Evolutionary conservation across 2,888 invertebrate genomes (phyloP).

Genomic region (Julus scandinavius): DNA sequence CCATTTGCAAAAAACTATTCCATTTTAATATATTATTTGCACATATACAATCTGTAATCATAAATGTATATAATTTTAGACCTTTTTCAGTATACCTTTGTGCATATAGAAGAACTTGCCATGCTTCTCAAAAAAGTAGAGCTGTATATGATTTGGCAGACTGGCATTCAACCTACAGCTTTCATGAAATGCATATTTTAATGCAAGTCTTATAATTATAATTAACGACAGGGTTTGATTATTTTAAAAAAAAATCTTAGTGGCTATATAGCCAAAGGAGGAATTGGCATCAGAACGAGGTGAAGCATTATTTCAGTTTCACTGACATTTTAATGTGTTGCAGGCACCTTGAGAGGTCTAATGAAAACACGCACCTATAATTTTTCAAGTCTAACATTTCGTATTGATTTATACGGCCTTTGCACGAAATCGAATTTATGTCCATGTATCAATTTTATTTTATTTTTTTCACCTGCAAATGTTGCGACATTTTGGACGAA

Average conservation of each 20-base stretch:
- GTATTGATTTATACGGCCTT: neutral
- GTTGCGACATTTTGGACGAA: neutral
- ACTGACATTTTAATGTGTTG: slow-evolving; percentile 21
- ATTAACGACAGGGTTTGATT: neutral
- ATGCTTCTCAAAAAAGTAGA: too few species aligned
- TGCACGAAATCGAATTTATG: neutral
- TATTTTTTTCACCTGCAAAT: neutral
- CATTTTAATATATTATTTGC: too few species aligned
- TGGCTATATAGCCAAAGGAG: neutral
- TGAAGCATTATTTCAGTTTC: neutral
- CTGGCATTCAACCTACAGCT: neutral
- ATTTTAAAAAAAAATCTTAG: neutral
- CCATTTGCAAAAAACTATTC: too few species aligned
- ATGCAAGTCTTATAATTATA: neutral
- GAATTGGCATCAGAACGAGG: neutral
- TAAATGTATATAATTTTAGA: too few species aligned
- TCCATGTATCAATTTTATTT: neutral
- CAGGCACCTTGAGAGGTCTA: slow-evolving; percentile 3
- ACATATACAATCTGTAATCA: too few species aligned
- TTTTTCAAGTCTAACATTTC: neutral
- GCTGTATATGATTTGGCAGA: too few species aligned
- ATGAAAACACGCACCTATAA: neutral
- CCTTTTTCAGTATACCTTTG: too few species aligned
- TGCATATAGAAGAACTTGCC: too few species aligned
- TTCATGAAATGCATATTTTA: neutral